These are phyloP conservation scores for Platichthys stellatus DNA, from an alignment of 2,113 vertebrate species.

Conservation along the genomic window DNA sequence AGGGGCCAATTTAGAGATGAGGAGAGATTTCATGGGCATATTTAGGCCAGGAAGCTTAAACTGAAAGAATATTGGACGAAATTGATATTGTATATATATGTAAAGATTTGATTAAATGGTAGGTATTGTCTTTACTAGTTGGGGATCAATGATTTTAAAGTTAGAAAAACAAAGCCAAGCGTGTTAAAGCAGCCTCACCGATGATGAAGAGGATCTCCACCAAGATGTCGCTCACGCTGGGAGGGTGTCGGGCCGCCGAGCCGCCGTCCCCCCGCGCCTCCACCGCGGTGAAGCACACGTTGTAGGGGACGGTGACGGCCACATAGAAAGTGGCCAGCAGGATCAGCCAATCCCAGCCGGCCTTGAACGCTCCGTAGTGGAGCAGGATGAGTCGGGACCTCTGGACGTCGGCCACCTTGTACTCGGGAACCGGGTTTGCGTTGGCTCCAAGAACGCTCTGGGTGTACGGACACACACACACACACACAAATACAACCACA, in stretches of 20 bases:
- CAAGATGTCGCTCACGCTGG: constrained; percentile 85
- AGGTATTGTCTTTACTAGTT: not conserved
- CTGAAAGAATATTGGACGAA: no score
- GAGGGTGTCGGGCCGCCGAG: constrained; percentile 77
- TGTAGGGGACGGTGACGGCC: constrained; percentile 86
- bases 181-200: constrained; percentile 66
- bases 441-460: constrained; percentile 84
- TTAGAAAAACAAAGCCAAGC: not conserved
- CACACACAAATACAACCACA: not conserved
- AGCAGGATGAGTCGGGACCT: constrained; percentile 87
- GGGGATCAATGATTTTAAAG: not conserved
- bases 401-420: constrained; percentile 86
- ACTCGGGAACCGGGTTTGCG: constrained; percentile 84
- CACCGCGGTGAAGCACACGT: constrained; percentile 84
- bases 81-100: no score
- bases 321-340: constrained; percentile 87
- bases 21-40: not conserved
- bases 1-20: constrained; percentile 24
- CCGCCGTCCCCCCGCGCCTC: constrained; percentile 78
- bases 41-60: no score
- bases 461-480: not conserved
- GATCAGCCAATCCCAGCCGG: constrained; percentile 88
- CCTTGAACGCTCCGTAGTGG: constrained; percentile 89
- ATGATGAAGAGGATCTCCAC: constrained; percentile 89
- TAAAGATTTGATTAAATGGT: no score